A percentile compares a stretch with the other conserved stretches of the same genome.
Conservation (phyloP, 2,797 vertebrate genomes). For the Epinephelus coioides region DNA sequence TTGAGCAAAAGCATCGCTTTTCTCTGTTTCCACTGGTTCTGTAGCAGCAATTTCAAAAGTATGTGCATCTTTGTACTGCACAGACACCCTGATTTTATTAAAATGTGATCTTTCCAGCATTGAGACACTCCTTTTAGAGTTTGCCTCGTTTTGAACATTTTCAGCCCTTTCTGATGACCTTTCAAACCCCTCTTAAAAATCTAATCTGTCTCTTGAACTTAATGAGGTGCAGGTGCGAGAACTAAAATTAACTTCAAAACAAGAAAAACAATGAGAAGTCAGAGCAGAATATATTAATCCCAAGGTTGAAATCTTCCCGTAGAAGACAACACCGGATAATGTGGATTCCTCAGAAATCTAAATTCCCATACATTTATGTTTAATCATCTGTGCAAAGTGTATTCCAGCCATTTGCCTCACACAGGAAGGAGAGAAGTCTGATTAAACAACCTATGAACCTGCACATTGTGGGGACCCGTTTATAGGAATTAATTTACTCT, state of each 20-base stretch:
- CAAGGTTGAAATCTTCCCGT: slow-evolving; percentile 10
- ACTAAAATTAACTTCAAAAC: not conserved
- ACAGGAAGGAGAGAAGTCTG: slow-evolving; percentile 48
- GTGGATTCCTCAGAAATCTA: slow-evolving; percentile 36
- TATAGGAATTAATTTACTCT: slow-evolving; percentile 72
- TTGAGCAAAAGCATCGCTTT: too few relatives aligned
- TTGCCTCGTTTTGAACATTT: too few relatives aligned
- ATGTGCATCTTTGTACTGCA: too few relatives aligned
- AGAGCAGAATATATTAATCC: not conserved
- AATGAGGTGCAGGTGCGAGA: not conserved
- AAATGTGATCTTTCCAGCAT: too few relatives aligned
- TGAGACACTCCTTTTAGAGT: too few relatives aligned
- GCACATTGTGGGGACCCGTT: slow-evolving; percentile 60
- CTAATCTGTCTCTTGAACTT: too few relatives aligned
- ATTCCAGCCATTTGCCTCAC: slow-evolving; percentile 43
- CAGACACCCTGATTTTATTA: too few relatives aligned
- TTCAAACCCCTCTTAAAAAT: too few relatives aligned
- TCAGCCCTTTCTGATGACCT: too few relatives aligned
- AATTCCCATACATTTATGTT: slow-evolving; percentile 52
- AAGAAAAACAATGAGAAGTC: not conserved
- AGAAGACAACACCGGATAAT: not conserved
- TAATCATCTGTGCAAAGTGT: slow-evolving; percentile 59
- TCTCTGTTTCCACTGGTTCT: too few relatives aligned
- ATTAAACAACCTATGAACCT: slow-evolving; percentile 75
- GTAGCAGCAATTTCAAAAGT: too few relatives aligned